These are phyloP conservation scores for Nebria ingens DNA, from an alignment of 1,140 invertebrate species.

Conservation along the genomic window DNA sequence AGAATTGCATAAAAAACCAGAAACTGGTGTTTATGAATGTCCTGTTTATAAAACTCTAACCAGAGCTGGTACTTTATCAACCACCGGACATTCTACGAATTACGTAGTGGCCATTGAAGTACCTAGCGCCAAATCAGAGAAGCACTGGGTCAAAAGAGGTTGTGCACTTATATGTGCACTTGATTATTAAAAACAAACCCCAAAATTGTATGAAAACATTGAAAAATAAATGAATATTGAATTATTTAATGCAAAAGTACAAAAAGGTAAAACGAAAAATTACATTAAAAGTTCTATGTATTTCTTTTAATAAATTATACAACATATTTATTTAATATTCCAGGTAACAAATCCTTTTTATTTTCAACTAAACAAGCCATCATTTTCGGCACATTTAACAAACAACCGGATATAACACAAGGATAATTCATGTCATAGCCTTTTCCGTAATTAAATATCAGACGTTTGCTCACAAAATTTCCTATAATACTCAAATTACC, in stretches of 20 bases:
- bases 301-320: background rate
- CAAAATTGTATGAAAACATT: background rate
- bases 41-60: slow-evolving; percentile 66
- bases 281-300: background rate
- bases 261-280: slow-evolving; percentile 1
- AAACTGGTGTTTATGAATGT: slow-evolving; percentile 47
- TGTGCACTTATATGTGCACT: slow-evolving; percentile 66
- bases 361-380: slow-evolving; percentile 51
- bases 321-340: slow-evolving; percentile 18
- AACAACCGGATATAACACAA: slow-evolving; percentile 47
- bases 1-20: slow-evolving; percentile 35
- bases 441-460: slow-evolving; percentile 47
- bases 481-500: slow-evolving; percentile 50
- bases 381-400: slow-evolving; percentile 51
- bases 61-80: slow-evolving; percentile 56
- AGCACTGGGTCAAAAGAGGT: slow-evolving; percentile 70
- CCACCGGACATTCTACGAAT: slow-evolving; percentile 74
- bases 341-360: slow-evolving; percentile 19
- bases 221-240: too few relatives aligned
- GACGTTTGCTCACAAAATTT: slow-evolving; percentile 55
- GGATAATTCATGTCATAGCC: slow-evolving; percentile 41
- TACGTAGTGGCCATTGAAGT: slow-evolving; percentile 63
- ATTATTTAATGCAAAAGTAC: too few relatives aligned
- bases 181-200: slow-evolving; percentile 49
- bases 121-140: slow-evolving; percentile 44